Percentiles rank a stretch among this genome's conserved stretches.
phyloP scores from a whole-genome alignment of 2,888 invertebrate genomes.

The Corbicula japonica region DNA sequence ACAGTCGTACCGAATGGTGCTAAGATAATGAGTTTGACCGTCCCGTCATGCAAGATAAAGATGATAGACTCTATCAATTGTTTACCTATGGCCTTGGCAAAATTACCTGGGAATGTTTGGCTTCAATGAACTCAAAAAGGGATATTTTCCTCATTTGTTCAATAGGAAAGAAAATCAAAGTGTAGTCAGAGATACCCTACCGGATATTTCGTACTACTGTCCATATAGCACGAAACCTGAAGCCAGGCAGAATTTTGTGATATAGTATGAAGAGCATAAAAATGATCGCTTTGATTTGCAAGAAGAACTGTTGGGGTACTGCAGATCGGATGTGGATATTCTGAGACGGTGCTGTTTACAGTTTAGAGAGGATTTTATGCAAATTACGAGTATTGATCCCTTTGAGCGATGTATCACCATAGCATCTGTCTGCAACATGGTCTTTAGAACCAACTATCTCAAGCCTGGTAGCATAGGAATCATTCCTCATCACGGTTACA shows the following conservation, averaged over 20 bases:
- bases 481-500: slow-evolving; percentile 9
- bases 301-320: slow-evolving; percentile 28
- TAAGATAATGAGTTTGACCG: no score
- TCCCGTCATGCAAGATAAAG: no score
- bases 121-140: slow-evolving; percentile 38
- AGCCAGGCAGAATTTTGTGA: neutral
- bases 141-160: slow-evolving; percentile 54
- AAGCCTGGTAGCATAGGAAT: neutral
- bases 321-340: slow-evolving; percentile 39
- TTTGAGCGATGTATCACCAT: slow-evolving; percentile 51
- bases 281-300: slow-evolving; percentile 33
- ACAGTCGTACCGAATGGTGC: no score
- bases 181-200: neutral
- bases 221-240: slow-evolving; percentile 24
- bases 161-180: slow-evolving; percentile 28
- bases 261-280: neutral
- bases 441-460: slow-evolving; percentile 44
- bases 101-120: slow-evolving; percentile 47
- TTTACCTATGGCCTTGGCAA: no score
- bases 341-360: slow-evolving; percentile 28
- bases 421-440: slow-evolving; percentile 52
- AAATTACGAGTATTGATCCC: slow-evolving; percentile 41
- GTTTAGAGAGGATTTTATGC: slow-evolving; percentile 18
- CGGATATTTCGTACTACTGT: neutral
- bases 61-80: no score